Evolutionary conservation across 2,113 vertebrate species (phyloP).

Genomic region (Dicentrarchus labrax): DNA sequence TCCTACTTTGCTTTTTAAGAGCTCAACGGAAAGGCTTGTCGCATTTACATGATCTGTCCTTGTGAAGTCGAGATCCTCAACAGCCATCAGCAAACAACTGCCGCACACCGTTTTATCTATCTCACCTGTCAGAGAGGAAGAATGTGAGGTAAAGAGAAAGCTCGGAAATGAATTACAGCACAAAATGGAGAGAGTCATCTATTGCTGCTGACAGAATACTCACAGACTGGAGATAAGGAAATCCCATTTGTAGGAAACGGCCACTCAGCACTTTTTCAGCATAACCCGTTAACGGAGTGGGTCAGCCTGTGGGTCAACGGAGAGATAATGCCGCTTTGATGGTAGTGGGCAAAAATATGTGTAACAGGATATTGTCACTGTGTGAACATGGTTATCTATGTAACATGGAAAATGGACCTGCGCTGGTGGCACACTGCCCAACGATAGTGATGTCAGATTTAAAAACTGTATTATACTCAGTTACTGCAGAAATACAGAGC

Average conservation of each 20-base stretch:
- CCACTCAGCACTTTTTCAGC: slow-evolving; percentile 72
- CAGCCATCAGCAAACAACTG: slow-evolving; percentile 30
- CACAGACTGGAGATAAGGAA: slow-evolving; percentile 75
- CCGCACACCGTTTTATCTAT: slow-evolving; percentile 44
- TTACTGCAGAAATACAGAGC: slow-evolving; percentile 4
- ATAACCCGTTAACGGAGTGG: slow-evolving; percentile 65
- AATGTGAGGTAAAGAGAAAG: slow-evolving; percentile 40
- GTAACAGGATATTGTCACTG: slow-evolving; percentile 40
- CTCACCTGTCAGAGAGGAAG: slow-evolving; percentile 48
- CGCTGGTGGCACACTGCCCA: not conserved
- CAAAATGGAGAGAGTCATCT: slow-evolving; percentile 62
- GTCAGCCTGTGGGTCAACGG: slow-evolving; percentile 61
- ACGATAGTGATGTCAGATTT: slow-evolving; percentile 1
- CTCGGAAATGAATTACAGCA: slow-evolving; percentile 67
- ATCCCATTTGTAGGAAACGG: slow-evolving; percentile 74
- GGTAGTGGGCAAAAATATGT: slow-evolving; percentile 39
- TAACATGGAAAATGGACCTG: slow-evolving; percentile 23
- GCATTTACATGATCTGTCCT: slow-evolving; percentile 3
- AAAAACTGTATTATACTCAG: slow-evolving; percentile 1
- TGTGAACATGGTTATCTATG: slow-evolving; percentile 44
- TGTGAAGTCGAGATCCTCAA: slow-evolving; percentile 12
- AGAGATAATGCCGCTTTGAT: slow-evolving; percentile 59
- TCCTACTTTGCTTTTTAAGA: not conserved
- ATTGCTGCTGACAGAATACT: slow-evolving; percentile 67
- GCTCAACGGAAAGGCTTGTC: not conserved